Conservation (phyloP, 2,113 vertebrate species). For the Amia ocellicauda region DNA sequence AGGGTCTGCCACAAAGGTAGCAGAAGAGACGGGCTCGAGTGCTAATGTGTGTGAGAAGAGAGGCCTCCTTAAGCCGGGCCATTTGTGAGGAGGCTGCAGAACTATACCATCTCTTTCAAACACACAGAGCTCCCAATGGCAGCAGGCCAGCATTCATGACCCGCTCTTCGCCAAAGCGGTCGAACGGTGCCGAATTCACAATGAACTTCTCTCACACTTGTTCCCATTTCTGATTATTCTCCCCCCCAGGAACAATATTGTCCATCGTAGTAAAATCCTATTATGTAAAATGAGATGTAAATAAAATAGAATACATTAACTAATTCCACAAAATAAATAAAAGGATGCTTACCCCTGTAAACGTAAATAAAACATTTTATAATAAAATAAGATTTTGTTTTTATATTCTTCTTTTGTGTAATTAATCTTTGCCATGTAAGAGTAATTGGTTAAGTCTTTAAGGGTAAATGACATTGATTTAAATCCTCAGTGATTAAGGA, state of each 20-base stretch:
- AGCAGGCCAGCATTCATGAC: constrained; percentile 54
- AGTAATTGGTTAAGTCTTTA: no score
- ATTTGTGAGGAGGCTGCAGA: constrained; percentile 55
- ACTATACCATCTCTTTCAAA: constrained; percentile 57
- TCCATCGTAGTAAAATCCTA: no score
- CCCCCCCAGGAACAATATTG: not conserved
- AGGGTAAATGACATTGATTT: no score
- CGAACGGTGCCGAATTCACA: constrained; percentile 33
- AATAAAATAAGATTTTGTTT: no score
- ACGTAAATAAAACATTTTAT: no score
- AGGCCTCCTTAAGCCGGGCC: constrained; percentile 60
- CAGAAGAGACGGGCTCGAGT: constrained; percentile 49
- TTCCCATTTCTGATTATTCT: not conserved
- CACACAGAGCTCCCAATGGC: constrained; percentile 52
- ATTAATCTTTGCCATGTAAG: no score
- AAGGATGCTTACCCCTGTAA: no score
- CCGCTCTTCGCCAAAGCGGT: constrained; percentile 41
- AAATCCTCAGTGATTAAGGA: no score
- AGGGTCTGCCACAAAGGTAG: constrained; percentile 51
- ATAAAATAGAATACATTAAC: no score
- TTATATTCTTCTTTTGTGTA: no score
- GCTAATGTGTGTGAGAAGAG: constrained; percentile 63
- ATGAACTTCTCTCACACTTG: constrained; percentile 7
- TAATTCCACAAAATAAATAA: no score
- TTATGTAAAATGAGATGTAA: no score